Conservation (phyloP, 2,888 invertebrate species). For the Leucania comma region DNA sequence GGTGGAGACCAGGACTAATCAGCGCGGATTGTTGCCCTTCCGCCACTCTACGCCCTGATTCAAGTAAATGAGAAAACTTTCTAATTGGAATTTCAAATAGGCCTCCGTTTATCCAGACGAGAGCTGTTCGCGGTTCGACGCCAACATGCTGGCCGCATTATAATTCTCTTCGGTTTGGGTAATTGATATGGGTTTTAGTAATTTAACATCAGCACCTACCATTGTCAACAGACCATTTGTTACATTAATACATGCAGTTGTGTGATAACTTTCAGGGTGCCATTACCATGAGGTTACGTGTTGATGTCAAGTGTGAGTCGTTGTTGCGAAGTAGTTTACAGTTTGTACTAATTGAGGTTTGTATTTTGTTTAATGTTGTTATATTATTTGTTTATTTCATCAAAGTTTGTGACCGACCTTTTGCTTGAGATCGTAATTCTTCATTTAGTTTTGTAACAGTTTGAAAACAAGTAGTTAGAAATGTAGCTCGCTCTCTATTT, state of each 20-base stretch:
- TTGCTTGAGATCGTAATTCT: conserved; percentile 11
- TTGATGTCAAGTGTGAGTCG: conserved; percentile 20
- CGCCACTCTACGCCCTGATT: conserved; percentile 88
- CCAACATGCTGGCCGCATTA: conserved; percentile 80
- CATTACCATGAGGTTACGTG: conserved; percentile 22
- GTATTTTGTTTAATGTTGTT: conserved; percentile 28
- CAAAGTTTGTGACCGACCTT: conserved; percentile 2
- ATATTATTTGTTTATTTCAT: conserved; percentile 15
- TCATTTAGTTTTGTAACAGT: conserved; percentile 19
- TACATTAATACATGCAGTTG: conserved; percentile 57
- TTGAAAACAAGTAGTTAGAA: conserved; percentile 12
- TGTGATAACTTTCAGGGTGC: conserved; percentile 49
- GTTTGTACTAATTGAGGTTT: conserved; percentile 31
- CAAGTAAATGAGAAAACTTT: conserved; percentile 91
- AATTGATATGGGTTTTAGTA: conserved; percentile 77
- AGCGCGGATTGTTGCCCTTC: conserved; percentile 89
- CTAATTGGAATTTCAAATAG: conserved; percentile 91
- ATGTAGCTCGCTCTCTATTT: conserved; percentile 6
- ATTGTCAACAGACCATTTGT: conserved; percentile 61
- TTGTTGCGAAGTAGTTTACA: conserved; percentile 22
- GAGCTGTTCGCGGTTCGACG: conserved; percentile 84
- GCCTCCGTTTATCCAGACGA: conserved; percentile 87
- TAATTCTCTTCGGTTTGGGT: conserved; percentile 76
- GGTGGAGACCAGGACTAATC: conserved; percentile 86
- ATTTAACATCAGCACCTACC: conserved; percentile 57